Evolutionary conservation across 2,797 vertebrate species (phyloP), one percentile per base, ranked within the genome.

Genomic region (Australoheros facetus): DNA sequence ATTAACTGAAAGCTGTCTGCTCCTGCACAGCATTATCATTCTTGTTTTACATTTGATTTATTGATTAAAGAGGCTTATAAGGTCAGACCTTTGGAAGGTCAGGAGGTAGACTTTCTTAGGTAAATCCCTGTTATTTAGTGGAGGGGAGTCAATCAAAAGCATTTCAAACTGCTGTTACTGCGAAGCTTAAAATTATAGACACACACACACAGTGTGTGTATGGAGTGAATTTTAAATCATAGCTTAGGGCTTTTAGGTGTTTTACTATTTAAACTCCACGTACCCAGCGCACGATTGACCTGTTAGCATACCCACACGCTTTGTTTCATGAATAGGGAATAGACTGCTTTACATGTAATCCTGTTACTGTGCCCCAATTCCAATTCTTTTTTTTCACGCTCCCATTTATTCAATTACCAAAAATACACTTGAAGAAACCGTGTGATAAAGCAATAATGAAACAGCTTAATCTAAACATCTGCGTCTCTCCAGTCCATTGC

Each of bases 401-500:
- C 80, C 77, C 89, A 78, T 89, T 88, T 88, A 87, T 91, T 91
- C 69, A 92, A 90, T 89, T 87, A 86, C 77, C 83, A 82, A 89
- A 92, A 92, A 89, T 78, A 88, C 78, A 93, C 74, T 84, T 84
- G 55, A 91, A 91, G 83, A 90, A 86, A 74, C 84, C 9, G n/a
- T 82, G 75, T 85, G 88, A 92, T 90, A 58, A 89, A 87, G 83
- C 78, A 88, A 81, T 87, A 89, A 93, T 87, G 88, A 84, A 90
- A 91, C 80, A 78, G 78, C 83, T 82, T 90, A 84, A 89, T 92
- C 90, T 86, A 78, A 92, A 91, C 88, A 93, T 91, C 89, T 90
- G 87, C 26, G 69, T 89, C 76, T 84, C 74, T 88, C 81, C 75
- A 81, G 87, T 85, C 78, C 87, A 56, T 79, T 84, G 89, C 87